Evolutionary conservation across 37 sponge, comb jelly and placozoan species (phyloP).

Genomic region (Spongilla lacustris): DNA sequence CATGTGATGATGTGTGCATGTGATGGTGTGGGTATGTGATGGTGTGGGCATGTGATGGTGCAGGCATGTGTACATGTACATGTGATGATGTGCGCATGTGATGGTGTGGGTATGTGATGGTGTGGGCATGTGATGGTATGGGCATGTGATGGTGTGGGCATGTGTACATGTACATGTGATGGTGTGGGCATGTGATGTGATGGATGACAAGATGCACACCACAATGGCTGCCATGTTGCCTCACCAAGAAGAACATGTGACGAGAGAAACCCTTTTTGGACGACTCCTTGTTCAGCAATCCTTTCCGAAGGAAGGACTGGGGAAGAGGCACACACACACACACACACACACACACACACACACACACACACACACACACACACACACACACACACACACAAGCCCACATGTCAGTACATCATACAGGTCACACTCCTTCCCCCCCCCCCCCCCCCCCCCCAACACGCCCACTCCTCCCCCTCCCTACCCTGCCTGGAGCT

Average conservation of each 20-base stretch:
- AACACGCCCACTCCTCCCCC: too few species aligned
- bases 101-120: too few species aligned
- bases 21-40: too few species aligned
- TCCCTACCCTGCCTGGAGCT: constrained; percentile 30
- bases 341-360: neutral
- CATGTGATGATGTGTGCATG: neutral
- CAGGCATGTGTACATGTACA: neutral
- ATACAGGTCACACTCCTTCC: too few species aligned
- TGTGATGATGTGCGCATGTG: neutral
- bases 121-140: too few species aligned
- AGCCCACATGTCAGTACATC: too few species aligned
- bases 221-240: neutral
- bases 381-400: neutral
- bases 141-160: neutral
- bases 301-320: constrained; percentile 65
- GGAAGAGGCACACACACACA: neutral
- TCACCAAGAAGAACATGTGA: constrained; percentile 80
- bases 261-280: constrained; percentile 57
- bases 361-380: neutral
- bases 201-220: too few species aligned
- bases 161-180: neutral
- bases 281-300: constrained; percentile 60
- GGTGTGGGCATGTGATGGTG: too few species aligned
- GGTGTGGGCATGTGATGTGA: too few species aligned
- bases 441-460: too few species aligned